Evolutionary conservation across 2,797 vertebrate species (phyloP).

Genomic region (Onychomys arenicola): DNA sequence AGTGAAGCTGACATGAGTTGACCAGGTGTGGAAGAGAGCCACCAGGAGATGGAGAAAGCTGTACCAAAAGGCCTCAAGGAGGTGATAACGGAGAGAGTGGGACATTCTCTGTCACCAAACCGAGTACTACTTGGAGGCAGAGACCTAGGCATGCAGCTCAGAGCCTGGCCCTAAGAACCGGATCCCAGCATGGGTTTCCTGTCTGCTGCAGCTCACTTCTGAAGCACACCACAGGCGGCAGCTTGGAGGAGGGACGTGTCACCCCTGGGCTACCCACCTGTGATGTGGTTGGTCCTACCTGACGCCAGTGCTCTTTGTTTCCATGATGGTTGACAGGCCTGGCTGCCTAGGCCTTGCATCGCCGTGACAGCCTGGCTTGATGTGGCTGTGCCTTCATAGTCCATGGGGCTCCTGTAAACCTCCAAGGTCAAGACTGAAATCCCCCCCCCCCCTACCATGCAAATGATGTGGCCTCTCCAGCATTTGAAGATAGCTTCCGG

Average conservation of each 20-base stretch:
- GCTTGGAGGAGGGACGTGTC: constrained; percentile 48
- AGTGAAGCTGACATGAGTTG: background rate
- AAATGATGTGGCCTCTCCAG: constrained; percentile 66
- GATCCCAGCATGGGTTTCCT: constrained; percentile 70
- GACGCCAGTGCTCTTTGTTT: background rate
- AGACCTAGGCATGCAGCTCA: background rate
- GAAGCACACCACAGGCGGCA: constrained; percentile 60
- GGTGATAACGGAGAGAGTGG: background rate
- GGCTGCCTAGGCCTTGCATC: rapidly evolving
- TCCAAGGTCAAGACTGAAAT: background rate
- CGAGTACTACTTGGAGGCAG: background rate
- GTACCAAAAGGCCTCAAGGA: rapidly evolving
- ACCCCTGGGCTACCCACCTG: background rate
- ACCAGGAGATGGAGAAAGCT: background rate
- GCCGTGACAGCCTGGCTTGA: background rate
- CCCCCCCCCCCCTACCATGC: constrained; percentile 25
- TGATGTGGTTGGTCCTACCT: constrained; percentile 72
- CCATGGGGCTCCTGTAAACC: background rate
- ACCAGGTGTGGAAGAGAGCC: background rate
- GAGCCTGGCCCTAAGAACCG: constrained; percentile 15
- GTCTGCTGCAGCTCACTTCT: constrained; percentile 70
- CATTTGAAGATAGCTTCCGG: background rate
- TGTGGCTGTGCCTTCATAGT: background rate
- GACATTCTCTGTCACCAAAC: background rate
- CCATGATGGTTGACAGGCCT: constrained; percentile 37